These are phyloP conservation scores for Anticlea derivata DNA, from an alignment of 2,888 invertebrate species.

Conservation along the genomic window DNA sequence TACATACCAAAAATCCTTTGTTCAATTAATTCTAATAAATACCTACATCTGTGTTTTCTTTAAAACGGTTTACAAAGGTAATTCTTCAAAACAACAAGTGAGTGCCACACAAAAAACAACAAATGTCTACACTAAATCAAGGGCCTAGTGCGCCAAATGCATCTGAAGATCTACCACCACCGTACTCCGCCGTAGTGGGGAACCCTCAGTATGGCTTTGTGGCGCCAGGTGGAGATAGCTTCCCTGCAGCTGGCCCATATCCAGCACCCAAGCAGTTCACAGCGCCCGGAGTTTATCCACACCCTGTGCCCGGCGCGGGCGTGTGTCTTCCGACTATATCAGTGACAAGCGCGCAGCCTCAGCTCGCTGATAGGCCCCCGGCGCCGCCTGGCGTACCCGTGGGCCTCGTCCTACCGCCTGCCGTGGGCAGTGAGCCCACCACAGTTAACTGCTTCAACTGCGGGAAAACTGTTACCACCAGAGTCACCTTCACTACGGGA, in stretches of 20 bases:
- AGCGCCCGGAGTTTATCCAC: slow-evolving; percentile 65
- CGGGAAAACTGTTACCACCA: slow-evolving; percentile 73
- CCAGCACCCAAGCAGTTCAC: slow-evolving; percentile 66
- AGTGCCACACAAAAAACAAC: neutral
- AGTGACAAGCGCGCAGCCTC: slow-evolving; percentile 59
- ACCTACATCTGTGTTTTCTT: too few relatives aligned
- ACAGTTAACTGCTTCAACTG: slow-evolving; percentile 76
- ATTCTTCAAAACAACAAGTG: too few relatives aligned
- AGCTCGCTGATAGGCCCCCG: slow-evolving; percentile 49
- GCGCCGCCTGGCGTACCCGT: slow-evolving; percentile 59
- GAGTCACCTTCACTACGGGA: slow-evolving; percentile 76
- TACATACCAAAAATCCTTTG: too few relatives aligned
- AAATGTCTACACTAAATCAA: slow-evolving; percentile 33
- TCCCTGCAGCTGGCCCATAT: slow-evolving; percentile 41
- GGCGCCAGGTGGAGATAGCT: slow-evolving; percentile 40
- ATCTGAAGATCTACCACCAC: slow-evolving; percentile 74
- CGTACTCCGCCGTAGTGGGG: slow-evolving; percentile 73
- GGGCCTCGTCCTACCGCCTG: slow-evolving; percentile 66
- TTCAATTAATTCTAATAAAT: too few relatives aligned
- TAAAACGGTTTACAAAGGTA: too few relatives aligned
- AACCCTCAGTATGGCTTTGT: slow-evolving; percentile 72
- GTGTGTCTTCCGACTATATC: slow-evolving; percentile 60
- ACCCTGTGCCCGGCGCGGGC: slow-evolving; percentile 71
- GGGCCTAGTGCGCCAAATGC: slow-evolving; percentile 55
- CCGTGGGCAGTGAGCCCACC: slow-evolving; percentile 74